Evolutionary conservation across 2,888 invertebrate species (phyloP).

Genomic region (Teleogryllus oceanicus): DNA sequence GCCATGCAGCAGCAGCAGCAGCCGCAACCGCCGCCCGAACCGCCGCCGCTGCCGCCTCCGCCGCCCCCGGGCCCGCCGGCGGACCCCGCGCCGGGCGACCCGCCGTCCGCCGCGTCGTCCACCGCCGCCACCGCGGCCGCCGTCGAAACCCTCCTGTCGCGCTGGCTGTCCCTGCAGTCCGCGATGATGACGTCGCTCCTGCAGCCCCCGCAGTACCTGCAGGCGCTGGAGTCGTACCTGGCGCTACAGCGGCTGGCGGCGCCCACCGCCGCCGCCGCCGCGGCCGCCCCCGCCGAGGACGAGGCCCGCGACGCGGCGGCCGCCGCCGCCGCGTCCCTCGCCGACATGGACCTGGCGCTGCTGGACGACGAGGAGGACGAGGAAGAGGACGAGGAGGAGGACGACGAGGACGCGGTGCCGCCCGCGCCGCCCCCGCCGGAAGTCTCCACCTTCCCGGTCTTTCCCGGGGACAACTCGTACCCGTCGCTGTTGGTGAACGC

Average conservation of each 20-base stretch:
- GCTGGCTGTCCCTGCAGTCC: conserved; percentile 69
- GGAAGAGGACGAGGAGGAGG: conserved; percentile 29
- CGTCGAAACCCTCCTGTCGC: conserved; percentile 60
- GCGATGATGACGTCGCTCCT: conserved; percentile 81
- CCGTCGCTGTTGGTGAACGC: conserved; percentile 68
- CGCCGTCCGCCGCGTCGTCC: background rate
- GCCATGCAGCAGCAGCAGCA: background rate
- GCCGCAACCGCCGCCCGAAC: conserved; percentile 7
- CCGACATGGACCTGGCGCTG: conserved; percentile 70
- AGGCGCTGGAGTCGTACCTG: conserved; percentile 81
- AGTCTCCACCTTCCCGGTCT: conserved; percentile 48
- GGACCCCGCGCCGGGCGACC: background rate
- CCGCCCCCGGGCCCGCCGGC: background rate
- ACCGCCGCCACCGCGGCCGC: conserved; percentile 52
- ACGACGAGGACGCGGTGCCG: conserved; percentile 45
- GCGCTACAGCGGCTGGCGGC: conserved; percentile 72
- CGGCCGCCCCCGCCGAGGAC: conserved; percentile 41
- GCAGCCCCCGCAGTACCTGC: conserved; percentile 78
- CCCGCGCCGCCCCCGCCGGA: conserved; percentile 44
- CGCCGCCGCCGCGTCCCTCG: conserved; percentile 41
- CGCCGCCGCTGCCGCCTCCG: background rate
- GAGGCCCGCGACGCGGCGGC: conserved; percentile 41
- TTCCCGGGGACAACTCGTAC: conserved; percentile 64
- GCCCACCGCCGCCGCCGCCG: conserved; percentile 36
- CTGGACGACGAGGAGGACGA: conserved; percentile 66